A percentile compares a stretch with the other conserved stretches of the same genome.
phyloP scores from a whole-genome alignment of 1,140 invertebrate genomes.

The Drosophila biarmipes region DNA sequence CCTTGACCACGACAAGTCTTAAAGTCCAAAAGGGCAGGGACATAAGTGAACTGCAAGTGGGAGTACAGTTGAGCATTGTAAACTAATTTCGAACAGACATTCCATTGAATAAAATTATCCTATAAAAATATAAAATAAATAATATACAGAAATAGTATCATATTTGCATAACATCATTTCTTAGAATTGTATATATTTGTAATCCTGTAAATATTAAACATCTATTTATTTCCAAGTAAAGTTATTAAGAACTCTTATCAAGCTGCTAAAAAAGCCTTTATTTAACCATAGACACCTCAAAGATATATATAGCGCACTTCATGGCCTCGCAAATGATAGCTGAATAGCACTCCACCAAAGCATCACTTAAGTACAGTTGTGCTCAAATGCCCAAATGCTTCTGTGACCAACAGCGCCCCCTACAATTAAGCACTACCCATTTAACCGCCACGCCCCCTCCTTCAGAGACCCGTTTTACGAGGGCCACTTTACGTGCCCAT shows the following conservation, averaged over 20 bases:
- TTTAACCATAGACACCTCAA: background rate
- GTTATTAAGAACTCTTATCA: too few relatives aligned
- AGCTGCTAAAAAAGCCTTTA: too few relatives aligned
- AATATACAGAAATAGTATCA: background rate
- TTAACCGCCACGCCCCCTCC: background rate
- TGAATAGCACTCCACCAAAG: background rate
- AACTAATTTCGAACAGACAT: background rate
- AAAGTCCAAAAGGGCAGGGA: constrained; percentile 2
- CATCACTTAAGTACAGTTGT: constrained; percentile 27
- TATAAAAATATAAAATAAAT: background rate
- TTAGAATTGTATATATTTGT: too few relatives aligned
- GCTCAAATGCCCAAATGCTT: constrained; percentile 5
- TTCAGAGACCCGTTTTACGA: constrained; percentile 31
- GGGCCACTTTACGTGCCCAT: constrained; percentile 44
- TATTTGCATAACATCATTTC: background rate
- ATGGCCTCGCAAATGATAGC: background rate
- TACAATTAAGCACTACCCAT: constrained; percentile 26
- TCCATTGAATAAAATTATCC: too few relatives aligned
- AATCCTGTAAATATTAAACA: too few relatives aligned
- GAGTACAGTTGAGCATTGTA: background rate
- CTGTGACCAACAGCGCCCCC: background rate
- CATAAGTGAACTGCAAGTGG: constrained; percentile 5
- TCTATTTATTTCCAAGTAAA: too few relatives aligned
- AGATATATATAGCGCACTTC: background rate
- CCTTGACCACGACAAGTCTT: constrained; percentile 15